phyloP scores from a whole-genome alignment of 2,113 vertebrate genomes.

The Eulemur rufifrons region DNA sequence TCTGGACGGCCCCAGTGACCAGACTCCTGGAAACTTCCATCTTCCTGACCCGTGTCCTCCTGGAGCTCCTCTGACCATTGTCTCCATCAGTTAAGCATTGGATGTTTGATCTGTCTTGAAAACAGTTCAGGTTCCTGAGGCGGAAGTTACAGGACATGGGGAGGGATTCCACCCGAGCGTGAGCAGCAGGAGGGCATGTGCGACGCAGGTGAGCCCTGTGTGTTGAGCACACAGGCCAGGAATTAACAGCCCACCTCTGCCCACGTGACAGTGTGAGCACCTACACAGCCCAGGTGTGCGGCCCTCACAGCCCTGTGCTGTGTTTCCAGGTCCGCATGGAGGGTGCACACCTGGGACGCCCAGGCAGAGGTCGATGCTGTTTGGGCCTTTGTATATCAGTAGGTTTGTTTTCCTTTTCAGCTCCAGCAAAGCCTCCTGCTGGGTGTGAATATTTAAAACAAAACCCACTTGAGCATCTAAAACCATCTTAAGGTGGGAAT shows the following conservation, averaged over 20 bases:
- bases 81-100: neutral
- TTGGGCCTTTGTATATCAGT: neutral
- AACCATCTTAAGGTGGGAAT: neutral
- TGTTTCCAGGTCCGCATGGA: too few species aligned
- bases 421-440: neutral
- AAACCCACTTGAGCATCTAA: neutral
- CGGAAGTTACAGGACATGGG: neutral
- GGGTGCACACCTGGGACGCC: accelerated
- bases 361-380: too few species aligned
- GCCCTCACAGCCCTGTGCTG: too few species aligned
- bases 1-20: too few species aligned
- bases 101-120: neutral
- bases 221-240: neutral
- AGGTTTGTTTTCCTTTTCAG: neutral
- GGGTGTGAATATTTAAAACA: neutral
- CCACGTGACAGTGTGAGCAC: too few species aligned
- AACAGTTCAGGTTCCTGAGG: neutral
- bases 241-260: too few species aligned
- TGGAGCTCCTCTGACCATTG: neutral
- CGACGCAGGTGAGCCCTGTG: accelerated
- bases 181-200: too few species aligned
- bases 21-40: neutral
- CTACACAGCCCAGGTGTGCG: too few species aligned
- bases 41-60: neutral
- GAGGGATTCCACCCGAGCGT: neutral